phyloP scores from a whole-genome alignment of 2,113 vertebrate genomes.

The Sturnira hondurensis region DNA sequence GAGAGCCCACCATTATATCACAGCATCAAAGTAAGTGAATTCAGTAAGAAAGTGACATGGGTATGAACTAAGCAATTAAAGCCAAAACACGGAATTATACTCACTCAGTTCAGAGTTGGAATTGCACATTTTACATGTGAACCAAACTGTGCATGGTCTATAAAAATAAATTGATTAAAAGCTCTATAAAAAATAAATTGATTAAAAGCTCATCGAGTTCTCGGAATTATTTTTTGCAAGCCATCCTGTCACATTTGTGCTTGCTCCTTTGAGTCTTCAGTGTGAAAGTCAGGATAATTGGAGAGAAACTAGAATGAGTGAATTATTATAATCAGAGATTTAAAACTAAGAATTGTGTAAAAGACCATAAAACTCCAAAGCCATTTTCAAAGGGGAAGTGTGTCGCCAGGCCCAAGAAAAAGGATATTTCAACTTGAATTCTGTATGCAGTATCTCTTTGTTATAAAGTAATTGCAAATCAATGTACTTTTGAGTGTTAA shows the following conservation, averaged over 20 bases:
- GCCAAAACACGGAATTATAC: background rate
- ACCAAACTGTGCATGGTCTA: background rate
- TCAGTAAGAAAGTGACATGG: background rate
- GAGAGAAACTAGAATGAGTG: background rate
- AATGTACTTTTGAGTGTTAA: background rate
- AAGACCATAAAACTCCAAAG: background rate
- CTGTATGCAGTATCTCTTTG: background rate
- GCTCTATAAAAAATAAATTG: background rate
- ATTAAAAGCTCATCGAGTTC: background rate
- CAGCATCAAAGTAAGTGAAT: background rate
- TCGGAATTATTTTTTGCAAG: background rate
- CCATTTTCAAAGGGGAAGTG: background rate
- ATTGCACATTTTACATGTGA: background rate
- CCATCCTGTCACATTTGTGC: background rate
- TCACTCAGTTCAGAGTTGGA: background rate
- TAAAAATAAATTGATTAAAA: background rate
- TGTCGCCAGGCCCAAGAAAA: background rate
- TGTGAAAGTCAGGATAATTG: background rate
- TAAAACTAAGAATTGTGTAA: background rate
- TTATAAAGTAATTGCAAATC: background rate
- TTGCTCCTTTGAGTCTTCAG: background rate
- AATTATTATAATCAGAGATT: background rate
- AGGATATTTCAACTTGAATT: background rate
- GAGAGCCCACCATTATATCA: background rate
- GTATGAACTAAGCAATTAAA: background rate